Conservation (phyloP, 2,113 vertebrate species). For the Oncorhynchus keta region DNA sequence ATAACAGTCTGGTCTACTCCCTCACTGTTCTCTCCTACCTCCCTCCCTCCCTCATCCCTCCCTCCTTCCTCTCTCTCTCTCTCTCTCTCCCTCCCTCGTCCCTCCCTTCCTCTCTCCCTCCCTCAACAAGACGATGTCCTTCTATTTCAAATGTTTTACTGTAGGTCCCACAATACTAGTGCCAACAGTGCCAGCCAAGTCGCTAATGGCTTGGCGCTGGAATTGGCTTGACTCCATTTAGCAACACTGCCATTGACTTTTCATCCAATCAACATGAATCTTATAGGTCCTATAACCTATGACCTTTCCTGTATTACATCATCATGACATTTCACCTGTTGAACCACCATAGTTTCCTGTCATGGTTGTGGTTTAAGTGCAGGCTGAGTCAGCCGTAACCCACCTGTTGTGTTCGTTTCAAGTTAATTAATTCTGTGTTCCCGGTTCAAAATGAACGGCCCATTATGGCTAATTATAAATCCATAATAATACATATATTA, state of each 20-base stretch:
- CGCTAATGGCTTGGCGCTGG: too few relatives aligned
- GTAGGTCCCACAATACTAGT: background rate
- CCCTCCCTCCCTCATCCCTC: background rate
- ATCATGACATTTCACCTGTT: background rate
- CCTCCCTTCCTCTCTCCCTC: background rate
- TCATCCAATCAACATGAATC: too few relatives aligned
- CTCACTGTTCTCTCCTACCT: too few relatives aligned
- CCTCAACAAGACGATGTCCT: conserved; percentile 47
- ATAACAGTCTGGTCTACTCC: background rate
- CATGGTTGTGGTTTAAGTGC: background rate
- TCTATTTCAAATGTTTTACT: conserved; percentile 34
- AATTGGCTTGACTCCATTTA: background rate
- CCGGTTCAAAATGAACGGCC: too few relatives aligned
- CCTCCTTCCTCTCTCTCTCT: too few relatives aligned
- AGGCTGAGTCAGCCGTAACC: background rate
- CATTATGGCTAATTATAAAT: too few relatives aligned
- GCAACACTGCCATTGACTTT: background rate
- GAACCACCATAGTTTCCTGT: background rate
- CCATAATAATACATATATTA: too few relatives aligned
- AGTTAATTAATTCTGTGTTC: too few relatives aligned
- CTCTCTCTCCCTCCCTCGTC: background rate
- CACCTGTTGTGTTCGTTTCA: too few relatives aligned
- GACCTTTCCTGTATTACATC: background rate
- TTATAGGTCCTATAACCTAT: too few relatives aligned
- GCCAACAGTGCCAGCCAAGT: background rate